Evolutionary conservation across 2,797 vertebrate genomes (phyloP), one percentile per base, ranked within the genome.

Genomic region (Semotilus atromaculatus): DNA sequence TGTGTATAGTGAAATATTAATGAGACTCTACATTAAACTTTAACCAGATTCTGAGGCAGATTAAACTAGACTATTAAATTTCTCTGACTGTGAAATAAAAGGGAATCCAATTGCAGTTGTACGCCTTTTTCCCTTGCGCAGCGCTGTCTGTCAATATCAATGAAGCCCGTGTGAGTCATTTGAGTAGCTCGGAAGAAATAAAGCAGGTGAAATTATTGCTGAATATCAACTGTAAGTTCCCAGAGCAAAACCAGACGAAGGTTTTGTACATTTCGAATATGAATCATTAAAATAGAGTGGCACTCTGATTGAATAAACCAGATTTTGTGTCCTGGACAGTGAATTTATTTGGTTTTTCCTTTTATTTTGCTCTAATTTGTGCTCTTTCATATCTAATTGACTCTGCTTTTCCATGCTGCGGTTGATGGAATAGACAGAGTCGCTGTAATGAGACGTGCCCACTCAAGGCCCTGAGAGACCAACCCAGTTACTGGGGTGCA

Each of bases 301-400:
- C n/a, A 23, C n/a, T 80, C 73, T 75, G 51, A 43, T 81, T 75
- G 84, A 81, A 72, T 72, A 83, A 88, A 81, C 53, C 55, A 55
- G 16, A 58, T 23, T 31, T 40, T 70, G 10, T 76, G 31, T 43
- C 58, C 81, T 18, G 53, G 71, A 40, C 31, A 60, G 38, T n/a
- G 48, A 88, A 82, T 80, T 74, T 29, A 31, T 75, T 86, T 82
- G 67, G 11, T 83, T 88, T 86, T 79, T 68, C 76, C 21, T 53
- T 87, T 79, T 83, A 64, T 86, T 85, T 87, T 55, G 51, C 40
- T 74, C 62, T 84, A 80, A 83, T 86, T 86, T 88, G 87, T 75
- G 72, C 26, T 70, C n/a, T 84, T 84, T 82, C 70, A 21, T 81
- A 60, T 83, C 64, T 84, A 84, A 87, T 84, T 76, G 86, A 72